Evolutionary conservation across 2,888 invertebrate genomes (phyloP).

Genomic region (Phalera bucephala): DNA sequence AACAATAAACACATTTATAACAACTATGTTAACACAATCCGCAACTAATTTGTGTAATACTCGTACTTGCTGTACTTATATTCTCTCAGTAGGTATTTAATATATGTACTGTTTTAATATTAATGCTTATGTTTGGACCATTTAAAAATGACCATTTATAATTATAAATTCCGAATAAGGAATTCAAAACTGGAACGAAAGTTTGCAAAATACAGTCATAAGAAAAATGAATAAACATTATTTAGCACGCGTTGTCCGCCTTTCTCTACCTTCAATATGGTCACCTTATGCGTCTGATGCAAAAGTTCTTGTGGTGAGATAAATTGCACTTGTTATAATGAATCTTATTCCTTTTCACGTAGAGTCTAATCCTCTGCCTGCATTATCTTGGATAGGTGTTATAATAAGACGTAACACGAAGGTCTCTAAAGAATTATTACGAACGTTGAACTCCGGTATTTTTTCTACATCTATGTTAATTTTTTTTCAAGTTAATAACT

Average conservation of each 20-base stretch:
- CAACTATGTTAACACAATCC: too few relatives aligned
- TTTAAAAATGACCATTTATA: too few relatives aligned
- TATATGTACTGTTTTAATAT: too few relatives aligned
- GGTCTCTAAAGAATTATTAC: conserved; percentile 16
- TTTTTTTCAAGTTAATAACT: conserved; percentile 4
- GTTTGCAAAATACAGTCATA: conserved; percentile 12
- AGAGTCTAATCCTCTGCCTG: conserved; percentile 9
- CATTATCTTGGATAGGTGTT: conserved; percentile 13
- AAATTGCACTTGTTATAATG: neutral
- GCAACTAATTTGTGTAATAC: too few relatives aligned
- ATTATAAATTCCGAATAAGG: neutral
- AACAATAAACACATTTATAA: conserved; percentile 21
- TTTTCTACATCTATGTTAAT: conserved; percentile 10
- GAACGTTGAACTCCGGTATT: conserved; percentile 22
- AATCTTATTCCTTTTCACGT: conserved; percentile 2
- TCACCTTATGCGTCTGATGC: conserved; percentile 32
- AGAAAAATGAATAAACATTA: conserved; percentile 21
- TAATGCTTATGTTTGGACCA: too few relatives aligned
- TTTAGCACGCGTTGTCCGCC: conserved; percentile 33
- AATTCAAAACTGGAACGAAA: conserved; percentile 2
- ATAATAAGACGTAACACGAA: conserved; percentile 21
- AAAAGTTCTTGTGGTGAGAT: conserved; percentile 4
- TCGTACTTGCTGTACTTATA: too few relatives aligned
- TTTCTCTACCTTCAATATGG: conserved; percentile 37
- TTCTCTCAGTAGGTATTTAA: too few relatives aligned